Conservation (phyloP, 2,113 vertebrate genomes). For the Calidris pygmaea region DNA sequence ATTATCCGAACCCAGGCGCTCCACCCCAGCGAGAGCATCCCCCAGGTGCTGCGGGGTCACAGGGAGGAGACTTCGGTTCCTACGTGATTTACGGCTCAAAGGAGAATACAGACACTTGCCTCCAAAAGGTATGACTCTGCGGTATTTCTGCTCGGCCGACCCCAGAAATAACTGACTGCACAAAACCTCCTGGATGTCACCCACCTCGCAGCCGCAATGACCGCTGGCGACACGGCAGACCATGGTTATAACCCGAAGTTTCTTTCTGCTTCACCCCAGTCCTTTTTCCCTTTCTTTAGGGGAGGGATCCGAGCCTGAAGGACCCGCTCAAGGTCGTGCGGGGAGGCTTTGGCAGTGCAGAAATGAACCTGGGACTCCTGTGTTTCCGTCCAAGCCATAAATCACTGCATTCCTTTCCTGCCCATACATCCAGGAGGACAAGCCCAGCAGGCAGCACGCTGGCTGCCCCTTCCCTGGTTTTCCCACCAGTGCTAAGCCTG, state of each 20-base stretch:
- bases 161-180: neutral
- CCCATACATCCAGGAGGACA: neutral
- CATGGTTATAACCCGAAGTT: accelerated
- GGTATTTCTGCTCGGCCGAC: neutral
- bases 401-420: neutral
- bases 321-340: neutral
- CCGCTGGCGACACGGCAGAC: neutral
- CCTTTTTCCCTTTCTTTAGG: neutral
- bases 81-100: neutral
- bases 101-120: neutral
- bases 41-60: accelerated
- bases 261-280: neutral
- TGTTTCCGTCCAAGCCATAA: neutral
- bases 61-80: neutral
- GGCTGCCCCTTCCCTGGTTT: neutral
- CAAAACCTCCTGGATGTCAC: neutral
- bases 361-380: accelerated
- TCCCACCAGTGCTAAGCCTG: neutral
- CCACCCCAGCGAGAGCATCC: neutral
- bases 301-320: neutral
- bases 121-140: neutral
- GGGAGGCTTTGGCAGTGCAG: neutral
- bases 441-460: neutral
- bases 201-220: accelerated
- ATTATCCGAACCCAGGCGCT: accelerated